Base-by-base conservation (phyloP, 1,140 invertebrate genomes). In the Augochlora pura region DNA sequence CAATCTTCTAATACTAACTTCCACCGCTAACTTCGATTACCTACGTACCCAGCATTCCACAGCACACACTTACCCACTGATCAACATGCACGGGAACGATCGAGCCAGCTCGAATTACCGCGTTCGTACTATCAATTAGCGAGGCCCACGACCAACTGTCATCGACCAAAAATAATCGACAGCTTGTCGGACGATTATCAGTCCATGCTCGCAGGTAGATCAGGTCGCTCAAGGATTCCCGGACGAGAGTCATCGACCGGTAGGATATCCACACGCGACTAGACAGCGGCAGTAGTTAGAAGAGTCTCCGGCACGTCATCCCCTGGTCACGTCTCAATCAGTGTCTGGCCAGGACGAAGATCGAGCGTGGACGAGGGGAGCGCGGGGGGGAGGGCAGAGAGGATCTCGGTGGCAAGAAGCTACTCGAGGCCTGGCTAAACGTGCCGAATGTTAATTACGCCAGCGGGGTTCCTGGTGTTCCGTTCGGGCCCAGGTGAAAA, bases 391-490 rank as follows among this genome's bases (percentile, higher is more conserved):
- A n/a, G 16, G 49, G 80, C 39, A 57, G 18, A n/a, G 59, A 64
- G 71, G 62, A 42, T 25, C 62, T 21, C 23, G 69, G 81, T 72
- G 75, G 84, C 85, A 86, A 86, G 85, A 86, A 86, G 84, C 81
- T 81, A 59, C 60, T 75, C 77, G 70, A 71, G 69, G 52, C 9
- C 64, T 78, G 82, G 83, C 77, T 84, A 86, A 91, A 88, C 89
- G 89, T 90, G 88, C 90, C 90, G 90, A 91, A 91, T 91, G 90
- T 91, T 91, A 92, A 92, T 91, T 91, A 91, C 85, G 77, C 77
- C 81, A 85, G 84, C 84, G 86, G 86, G 83, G 80, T 81, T 83
- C 66, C 85, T 74, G 77, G 68, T 68, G 42, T 72, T 60, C 70
- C 49, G 54, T 69, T 79, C 59, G 72, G 77, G 18, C 62, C 70